These are phyloP conservation scores for Zapornia atra DNA, from an alignment of 2,113 vertebrate genomes.

Conservation along the genomic window DNA sequence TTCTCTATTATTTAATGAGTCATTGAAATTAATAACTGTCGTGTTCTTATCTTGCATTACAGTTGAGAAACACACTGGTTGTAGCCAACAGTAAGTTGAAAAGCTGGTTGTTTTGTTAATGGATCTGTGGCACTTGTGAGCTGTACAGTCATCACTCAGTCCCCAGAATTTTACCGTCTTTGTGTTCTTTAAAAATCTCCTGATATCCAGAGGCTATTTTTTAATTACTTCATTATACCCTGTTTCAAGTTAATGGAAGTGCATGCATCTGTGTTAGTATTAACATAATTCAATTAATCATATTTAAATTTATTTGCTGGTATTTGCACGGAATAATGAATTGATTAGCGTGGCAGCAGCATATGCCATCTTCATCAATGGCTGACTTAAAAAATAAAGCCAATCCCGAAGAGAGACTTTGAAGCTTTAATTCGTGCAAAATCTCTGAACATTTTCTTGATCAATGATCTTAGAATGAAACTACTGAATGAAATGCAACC, in stretches of 20 bases:
- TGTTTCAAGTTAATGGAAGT: slow-evolving; percentile 1
- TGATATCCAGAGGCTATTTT: not conserved
- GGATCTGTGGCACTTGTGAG: not conserved
- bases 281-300: slow-evolving; percentile 14
- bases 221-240: not conserved
- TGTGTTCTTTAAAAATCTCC: not conserved
- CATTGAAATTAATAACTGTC: slow-evolving; percentile 68
- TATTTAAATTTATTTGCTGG: slow-evolving; percentile 38
- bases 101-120: slow-evolving; percentile 51
- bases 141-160: not conserved
- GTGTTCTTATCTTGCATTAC: slow-evolving; percentile 59
- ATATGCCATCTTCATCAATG: not conserved
- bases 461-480: not conserved
- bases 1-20: slow-evolving; percentile 63
- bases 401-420: not conserved
- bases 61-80: slow-evolving; percentile 53
- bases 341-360: not conserved
- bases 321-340: slow-evolving; percentile 29
- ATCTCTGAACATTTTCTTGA: not conserved
- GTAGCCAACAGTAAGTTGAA: slow-evolving; percentile 52
- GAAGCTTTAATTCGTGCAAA: not conserved
- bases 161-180: not conserved
- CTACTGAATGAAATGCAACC: not conserved
- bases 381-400: slow-evolving; percentile 12
- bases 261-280: not conserved